Evolutionary conservation across 2,888 invertebrate species (phyloP), one percentile per base, ranked within the genome.

Genomic region (Epistrophella euchroma): DNA sequence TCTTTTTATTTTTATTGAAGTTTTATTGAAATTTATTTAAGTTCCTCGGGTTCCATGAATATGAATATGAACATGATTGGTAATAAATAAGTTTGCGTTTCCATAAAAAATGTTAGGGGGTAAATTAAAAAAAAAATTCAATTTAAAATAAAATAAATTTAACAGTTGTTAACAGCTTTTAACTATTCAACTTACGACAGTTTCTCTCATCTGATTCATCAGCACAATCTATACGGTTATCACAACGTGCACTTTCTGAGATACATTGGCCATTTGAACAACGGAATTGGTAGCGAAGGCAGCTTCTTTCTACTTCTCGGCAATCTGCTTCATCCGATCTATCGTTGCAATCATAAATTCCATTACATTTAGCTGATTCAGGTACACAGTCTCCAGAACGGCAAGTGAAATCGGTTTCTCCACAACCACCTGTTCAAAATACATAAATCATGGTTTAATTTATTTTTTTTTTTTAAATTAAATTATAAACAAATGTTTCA

Each of bases 281-380:
- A 43, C 91, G 90, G 91, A 91, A 93, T 88, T 93, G 91, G 37
- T 90, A 88, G 13, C 89, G n/a, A 10, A 87, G 87, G 70, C 92
- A 92, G 37, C 88, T 88, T 79, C 88, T 88, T 40, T 89, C 88
- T 7, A 50, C 19, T 7, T 90, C 90, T 15, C 88, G 79, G 80
- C 96, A 96, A 88, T 93, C 92, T 22, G 89, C 89, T 91, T 97
- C 97, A 90, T 97, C 97, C 25, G 94, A 94, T 6, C 94, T 94
- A 89, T 96, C 95, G 7, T 92, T 90, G 89, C 97, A 97, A 88
- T 97, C 95, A 0, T 70, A 50, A 2, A 89, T 88, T 2, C 95
- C 94, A 90, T 97, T 95, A 91, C 97, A 97, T 81, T 92, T 91
- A 78, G 93, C 94, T 25, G 93, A 92, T 1, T 91, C 91, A 76